These are phyloP conservation scores for Sphyrna mokarran DNA, from an alignment of 2,113 vertebrate species.

Conservation along the genomic window DNA sequence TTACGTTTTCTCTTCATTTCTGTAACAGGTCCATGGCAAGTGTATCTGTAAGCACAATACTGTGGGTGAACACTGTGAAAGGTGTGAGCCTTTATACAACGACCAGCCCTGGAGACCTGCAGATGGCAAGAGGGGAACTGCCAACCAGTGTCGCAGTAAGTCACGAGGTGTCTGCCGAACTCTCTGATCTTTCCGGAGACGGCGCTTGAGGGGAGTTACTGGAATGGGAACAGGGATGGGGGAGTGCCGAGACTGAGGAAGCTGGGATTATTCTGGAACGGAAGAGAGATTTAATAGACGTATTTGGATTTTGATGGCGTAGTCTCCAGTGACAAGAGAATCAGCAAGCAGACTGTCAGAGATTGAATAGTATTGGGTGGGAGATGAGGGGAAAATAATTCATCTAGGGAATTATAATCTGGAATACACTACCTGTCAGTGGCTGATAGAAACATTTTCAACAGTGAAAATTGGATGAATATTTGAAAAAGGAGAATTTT, in stretches of 20 bases:
- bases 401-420: background rate
- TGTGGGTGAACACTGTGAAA: slow-evolving; percentile 81
- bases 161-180: slow-evolving; percentile 39
- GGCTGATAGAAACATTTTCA: background rate
- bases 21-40: slow-evolving; percentile 78
- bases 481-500: background rate
- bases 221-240: background rate
- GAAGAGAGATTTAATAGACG: background rate
- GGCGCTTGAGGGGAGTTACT: background rate
- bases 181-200: background rate
- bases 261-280: background rate
- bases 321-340: background rate
- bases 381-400: background rate
- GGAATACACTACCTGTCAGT: background rate
- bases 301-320: no score
- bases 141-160: slow-evolving; percentile 84
- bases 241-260: background rate
- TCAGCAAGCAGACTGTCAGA: background rate
- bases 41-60: slow-evolving; percentile 96
- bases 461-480: background rate
- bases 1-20: background rate
- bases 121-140: slow-evolving; percentile 74
- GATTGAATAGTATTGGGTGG: background rate
- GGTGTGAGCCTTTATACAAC: slow-evolving; percentile 76
- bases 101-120: slow-evolving; percentile 91